Conservation (phyloP, 2,113 vertebrate species). For the Labrus mixtus region DNA sequence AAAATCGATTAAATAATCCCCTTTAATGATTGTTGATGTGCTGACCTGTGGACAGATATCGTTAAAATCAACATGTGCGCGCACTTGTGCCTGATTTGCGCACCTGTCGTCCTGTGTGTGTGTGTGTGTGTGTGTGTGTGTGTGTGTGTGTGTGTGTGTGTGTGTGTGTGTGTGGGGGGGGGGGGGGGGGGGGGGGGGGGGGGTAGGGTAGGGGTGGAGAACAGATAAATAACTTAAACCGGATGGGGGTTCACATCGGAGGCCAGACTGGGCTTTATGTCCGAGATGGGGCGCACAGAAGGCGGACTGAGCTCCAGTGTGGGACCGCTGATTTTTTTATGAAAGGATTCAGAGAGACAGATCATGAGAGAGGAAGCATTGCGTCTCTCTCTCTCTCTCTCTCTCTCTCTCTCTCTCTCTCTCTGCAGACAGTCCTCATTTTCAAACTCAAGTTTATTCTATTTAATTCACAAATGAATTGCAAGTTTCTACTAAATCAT, state of each 20-base stretch:
- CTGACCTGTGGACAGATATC: too few relatives aligned
- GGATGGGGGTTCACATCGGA: too few relatives aligned
- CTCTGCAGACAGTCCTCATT: neutral
- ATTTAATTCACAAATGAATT: too few relatives aligned
- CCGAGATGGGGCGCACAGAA: neutral
- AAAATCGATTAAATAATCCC: neutral
- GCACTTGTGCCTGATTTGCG: neutral
- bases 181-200: too few relatives aligned
- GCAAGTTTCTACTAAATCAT: too few relatives aligned
- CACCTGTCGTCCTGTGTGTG: conserved; percentile 7
- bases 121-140: too few relatives aligned
- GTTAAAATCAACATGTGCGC: neutral
- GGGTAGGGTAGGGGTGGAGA: too few relatives aligned
- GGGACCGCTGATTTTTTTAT: neutral
- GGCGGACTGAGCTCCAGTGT: neutral
- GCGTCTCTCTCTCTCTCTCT: neutral
- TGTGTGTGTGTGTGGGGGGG: too few relatives aligned
- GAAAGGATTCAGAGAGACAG: neutral
- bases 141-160: too few relatives aligned
- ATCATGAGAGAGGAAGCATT: neutral
- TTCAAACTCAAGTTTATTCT: too few relatives aligned
- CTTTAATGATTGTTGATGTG: neutral
- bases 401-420: neutral
- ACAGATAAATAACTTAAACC: neutral
- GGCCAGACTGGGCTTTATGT: neutral